Base-by-base conservation (phyloP, 2,797 vertebrate genomes). In the Oreonectes daqikongensis region DNA sequence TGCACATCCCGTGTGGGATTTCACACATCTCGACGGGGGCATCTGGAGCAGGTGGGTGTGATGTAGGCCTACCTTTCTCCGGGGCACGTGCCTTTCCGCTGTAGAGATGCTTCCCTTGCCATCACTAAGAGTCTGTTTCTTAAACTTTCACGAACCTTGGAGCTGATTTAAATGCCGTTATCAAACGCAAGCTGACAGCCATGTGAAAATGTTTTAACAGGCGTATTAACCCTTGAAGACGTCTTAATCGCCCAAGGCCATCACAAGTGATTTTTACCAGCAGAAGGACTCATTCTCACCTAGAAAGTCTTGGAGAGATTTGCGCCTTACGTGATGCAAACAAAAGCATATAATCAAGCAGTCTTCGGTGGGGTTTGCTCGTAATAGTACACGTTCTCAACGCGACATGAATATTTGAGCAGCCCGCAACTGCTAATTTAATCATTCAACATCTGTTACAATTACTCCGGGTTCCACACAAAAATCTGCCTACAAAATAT, bases 381-480 rank as follows among this genome's bases (percentile, higher is more conserved):
- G 22, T 80, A 73, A 79, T 72, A 60, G 48, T 82, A 79, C 69
- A 81, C 72, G 60, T 84, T 77, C 80, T 79, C 79, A 74, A 75
- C 63, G 48, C 30, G 75, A 80, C 78, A 82, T 80, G 82, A 85
- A 85, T 84, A 80, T 83, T 76, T 79, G 81, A 84, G 82, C 79
- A 86, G 84, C 75, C 75, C 75, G 81, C 75, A 52, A 84, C 74
- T 83, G 81, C 77, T 84, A 81, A 85, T 87, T 82, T 84, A 85
- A 83, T 87, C 82, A 84, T 80, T 79, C 82, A 83, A 81, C 83
- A 87, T 84, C 84, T 87, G 84, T 79, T 83, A 55, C 53, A 40
- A 65, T 84, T 86, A 64, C 71, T 78, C 78, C 28, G 53, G 78
- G 76, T 81, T 83, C 75, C 79, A 79, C 75, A 79, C 69, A 66